Base-by-base conservation (phyloP, 2,888 invertebrate genomes). In the Lasioglossum lativentre region DNA sequence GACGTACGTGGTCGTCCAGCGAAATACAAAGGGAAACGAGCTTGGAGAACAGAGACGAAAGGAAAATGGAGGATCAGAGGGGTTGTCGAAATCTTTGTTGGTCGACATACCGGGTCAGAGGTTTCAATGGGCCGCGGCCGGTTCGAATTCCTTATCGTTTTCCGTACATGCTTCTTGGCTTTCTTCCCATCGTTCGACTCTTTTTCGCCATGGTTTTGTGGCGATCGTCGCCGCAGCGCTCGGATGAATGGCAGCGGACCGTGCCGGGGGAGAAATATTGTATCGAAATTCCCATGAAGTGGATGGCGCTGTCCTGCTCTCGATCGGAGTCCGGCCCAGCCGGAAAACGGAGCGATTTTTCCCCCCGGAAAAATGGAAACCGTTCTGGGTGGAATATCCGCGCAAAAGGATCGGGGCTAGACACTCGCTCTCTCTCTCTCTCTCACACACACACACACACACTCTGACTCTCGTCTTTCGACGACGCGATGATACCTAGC, bases 81-180 rank as follows among this genome's bases (percentile, higher is more conserved):
- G 59, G 42, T 80, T 70, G 80, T 72, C 90, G 89, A 94, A 93
- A 93, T 92, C 59, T 59, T 59, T 59, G 94, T 94, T 92, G 92
- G 90, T 86, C 90, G 91, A 91, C 92, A 92, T 93, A 92, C 91
- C 93, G 90, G 93, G 91, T 93, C 94, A 92, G 90, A 92, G 90
- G 91, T 93, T 93, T 92, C 91, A 91, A 90, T 91, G 90, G 91
- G 90, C 89, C 87, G 85, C 90, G 91, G 90, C 89, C 87, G 85
- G 87, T 90, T 92, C 91, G 89, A 93, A 93, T 94, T 93, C 91
- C 92, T 89, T 89, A 90, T 89, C 90, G 89, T 87, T 92, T 92
- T 81, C 84, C 83, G 88, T 89, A 91, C 91, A 90, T 87, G 86
- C 88, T 92, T 87, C 89, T 89, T 82, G 87, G 87, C 88, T 91